phyloP scores from a whole-genome alignment of 2,888 invertebrate genomes.

The Carterocephalus palaemon region DNA sequence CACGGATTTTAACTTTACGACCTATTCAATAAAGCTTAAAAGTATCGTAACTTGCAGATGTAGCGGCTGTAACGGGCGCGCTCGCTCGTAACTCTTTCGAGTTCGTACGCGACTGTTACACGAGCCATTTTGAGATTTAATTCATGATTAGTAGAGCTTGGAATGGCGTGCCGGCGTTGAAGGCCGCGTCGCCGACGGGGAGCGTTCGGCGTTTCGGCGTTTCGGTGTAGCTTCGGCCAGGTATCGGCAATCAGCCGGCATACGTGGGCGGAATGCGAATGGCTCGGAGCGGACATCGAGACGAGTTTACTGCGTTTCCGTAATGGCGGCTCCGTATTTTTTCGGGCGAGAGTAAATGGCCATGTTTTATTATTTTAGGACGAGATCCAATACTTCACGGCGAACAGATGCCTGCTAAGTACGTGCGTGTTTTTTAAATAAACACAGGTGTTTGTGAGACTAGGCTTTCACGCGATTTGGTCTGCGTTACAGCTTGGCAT shows the following conservation, averaged over 20 bases:
- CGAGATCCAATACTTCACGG: slow-evolving; percentile 4
- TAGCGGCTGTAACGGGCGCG: slow-evolving; percentile 14
- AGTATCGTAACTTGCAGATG: slow-evolving; percentile 14
- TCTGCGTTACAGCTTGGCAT: no score
- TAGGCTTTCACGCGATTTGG: no score
- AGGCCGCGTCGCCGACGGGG: no score
- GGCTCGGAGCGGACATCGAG: slow-evolving; percentile 8
- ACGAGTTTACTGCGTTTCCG: slow-evolving; percentile 11
- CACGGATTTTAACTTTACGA: slow-evolving; percentile 13
- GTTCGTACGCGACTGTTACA: slow-evolving; percentile 8
- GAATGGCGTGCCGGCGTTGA: no score
- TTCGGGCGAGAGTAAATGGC: slow-evolving; percentile 2
- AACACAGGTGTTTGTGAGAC: slow-evolving; percentile 4
- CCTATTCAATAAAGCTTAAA: slow-evolving; percentile 19
- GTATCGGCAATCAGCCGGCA: slow-evolving; percentile 29
- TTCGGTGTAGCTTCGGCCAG: slow-evolving; percentile 16
- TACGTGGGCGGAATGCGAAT: slow-evolving; percentile 28
- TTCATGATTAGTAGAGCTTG: slow-evolving; percentile 6
- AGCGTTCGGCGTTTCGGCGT: no score
- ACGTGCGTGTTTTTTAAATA: not conserved
- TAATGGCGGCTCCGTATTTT: slow-evolving; percentile 8
- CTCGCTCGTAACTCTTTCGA: slow-evolving; percentile 20
- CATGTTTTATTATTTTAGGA: slow-evolving; percentile 8
- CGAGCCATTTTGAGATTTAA: slow-evolving; percentile 10
- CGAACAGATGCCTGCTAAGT: not conserved